A percentile compares a stretch with the other conserved stretches of the same genome.
Evolutionary conservation across 53 echinoderm and acorn worm species (phyloP).

Genomic region (Hippasteria phrygiana): DNA sequence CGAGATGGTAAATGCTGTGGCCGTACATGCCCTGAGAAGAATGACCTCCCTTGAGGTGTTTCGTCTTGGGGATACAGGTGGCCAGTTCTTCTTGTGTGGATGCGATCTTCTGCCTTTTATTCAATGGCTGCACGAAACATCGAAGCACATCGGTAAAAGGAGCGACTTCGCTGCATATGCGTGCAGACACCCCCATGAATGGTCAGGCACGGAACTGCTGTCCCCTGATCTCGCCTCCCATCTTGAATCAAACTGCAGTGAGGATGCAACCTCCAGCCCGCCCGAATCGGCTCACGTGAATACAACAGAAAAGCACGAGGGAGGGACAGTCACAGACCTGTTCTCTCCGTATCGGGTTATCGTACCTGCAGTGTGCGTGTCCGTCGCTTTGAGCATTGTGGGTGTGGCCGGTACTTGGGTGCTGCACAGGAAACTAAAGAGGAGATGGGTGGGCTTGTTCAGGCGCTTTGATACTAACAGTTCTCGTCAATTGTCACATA

Average conservation of each 20-base stretch:
- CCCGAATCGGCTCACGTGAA: neutral
- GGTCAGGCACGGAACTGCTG: neutral
- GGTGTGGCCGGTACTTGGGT: slow-evolving; percentile 22
- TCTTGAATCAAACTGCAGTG: slow-evolving; percentile 45
- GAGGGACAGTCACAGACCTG: neutral
- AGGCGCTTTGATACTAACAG: slow-evolving; percentile 1
- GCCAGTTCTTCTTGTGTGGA: slow-evolving; percentile 33
- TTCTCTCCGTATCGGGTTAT: slow-evolving; percentile 1
- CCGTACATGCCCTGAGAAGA: neutral
- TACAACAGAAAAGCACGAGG: neutral
- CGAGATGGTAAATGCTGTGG: neutral
- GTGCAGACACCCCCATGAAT: slow-evolving; percentile 14
- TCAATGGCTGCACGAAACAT: slow-evolving; percentile 39
- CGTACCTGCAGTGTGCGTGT: neutral
- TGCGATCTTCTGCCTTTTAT: slow-evolving; percentile 44
- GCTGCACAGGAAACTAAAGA: slow-evolving; percentile 37
- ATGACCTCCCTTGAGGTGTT: slow-evolving; percentile 19
- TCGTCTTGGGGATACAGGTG: slow-evolving; percentile 29
- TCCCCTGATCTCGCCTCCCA: slow-evolving; percentile 19
- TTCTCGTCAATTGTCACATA: neutral
- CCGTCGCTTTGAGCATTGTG: neutral
- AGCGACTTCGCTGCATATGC: slow-evolving; percentile 12
- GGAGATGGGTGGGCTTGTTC: slow-evolving; percentile 43
- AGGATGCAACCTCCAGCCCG: neutral
- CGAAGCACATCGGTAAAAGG: slow-evolving; percentile 16